phyloP scores from a whole-genome alignment of 2,797 vertebrate species.

The Petrocephalus sullivani region DNA sequence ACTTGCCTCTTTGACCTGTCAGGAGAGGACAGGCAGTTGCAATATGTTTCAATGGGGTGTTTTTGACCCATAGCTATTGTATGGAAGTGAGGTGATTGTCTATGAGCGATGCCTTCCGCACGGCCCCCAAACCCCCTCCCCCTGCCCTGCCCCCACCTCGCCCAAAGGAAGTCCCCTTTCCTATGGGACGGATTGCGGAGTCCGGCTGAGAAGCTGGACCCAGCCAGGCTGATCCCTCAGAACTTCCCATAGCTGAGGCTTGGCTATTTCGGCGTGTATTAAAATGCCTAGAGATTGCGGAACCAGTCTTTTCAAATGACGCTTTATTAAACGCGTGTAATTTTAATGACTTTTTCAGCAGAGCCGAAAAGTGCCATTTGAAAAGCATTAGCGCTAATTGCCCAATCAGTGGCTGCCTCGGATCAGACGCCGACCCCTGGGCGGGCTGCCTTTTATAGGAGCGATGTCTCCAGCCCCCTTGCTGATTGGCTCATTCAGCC shows the following conservation, averaged over 20 bases:
- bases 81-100: not conserved
- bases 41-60: not conserved
- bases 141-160: not conserved
- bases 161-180: not conserved
- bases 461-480: not conserved
- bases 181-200: not conserved
- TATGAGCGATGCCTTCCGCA: not conserved
- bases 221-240: not conserved
- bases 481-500: not conserved
- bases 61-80: not conserved
- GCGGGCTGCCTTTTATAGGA: not conserved
- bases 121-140: not conserved
- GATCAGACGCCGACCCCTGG: not conserved
- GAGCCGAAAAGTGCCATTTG: slow-evolving; percentile 36
- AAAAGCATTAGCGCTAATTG: slow-evolving; percentile 45
- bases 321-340: slow-evolving; percentile 26
- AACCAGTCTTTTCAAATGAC: slow-evolving; percentile 31
- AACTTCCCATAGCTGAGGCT: slow-evolving; percentile 32
- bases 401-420: slow-evolving; percentile 25
- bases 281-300: slow-evolving; percentile 24
- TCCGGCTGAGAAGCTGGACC: not conserved
- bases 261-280: slow-evolving; percentile 29
- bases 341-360: slow-evolving; percentile 48
- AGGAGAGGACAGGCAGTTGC: not conserved
- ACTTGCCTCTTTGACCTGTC: not conserved